These are phyloP conservation scores for Grus americana DNA, from an alignment of 2,113 vertebrate species.

Conservation along the genomic window DNA sequence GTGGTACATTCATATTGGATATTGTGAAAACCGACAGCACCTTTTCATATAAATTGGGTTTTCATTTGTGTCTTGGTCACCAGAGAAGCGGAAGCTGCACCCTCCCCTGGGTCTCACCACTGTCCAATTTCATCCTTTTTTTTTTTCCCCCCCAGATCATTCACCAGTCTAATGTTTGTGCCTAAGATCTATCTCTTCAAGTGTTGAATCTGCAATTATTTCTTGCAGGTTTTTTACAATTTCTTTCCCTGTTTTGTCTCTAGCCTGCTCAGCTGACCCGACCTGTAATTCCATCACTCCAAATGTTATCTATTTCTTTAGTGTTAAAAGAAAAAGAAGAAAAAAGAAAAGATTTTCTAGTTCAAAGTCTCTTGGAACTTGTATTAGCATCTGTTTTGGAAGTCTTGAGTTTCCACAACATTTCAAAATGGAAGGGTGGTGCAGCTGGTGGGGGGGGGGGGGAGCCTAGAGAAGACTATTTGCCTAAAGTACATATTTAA, in stretches of 20 bases:
- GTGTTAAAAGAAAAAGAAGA: not conserved
- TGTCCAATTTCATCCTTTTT: not conserved
- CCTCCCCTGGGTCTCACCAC: not conserved
- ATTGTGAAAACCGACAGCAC: not conserved
- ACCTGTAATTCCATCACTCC: not conserved
- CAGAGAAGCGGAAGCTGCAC: not conserved
- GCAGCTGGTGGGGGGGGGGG: not conserved
- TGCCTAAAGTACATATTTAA: not conserved
- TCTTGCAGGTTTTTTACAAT: not conserved
- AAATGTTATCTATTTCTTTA: not conserved
- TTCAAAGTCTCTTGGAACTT: not conserved
- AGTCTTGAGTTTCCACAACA: not conserved
- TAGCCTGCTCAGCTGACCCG: not conserved
- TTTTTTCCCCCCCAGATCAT: not conserved
- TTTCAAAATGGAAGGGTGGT: not conserved
- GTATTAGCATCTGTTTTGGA: not conserved
- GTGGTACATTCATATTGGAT: rapidly evolving
- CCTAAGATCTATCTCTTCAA: not conserved
- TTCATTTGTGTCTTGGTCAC: not conserved
- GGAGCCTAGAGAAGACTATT: not conserved
- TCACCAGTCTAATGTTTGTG: not conserved
- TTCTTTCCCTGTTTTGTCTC: not conserved
- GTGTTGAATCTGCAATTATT: not conserved
- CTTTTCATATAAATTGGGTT: not conserved
- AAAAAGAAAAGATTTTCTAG: not conserved